Percentiles rank a stretch among this genome's conserved stretches.
Evolutionary conservation across 2,888 invertebrate genomes (phyloP).

Genomic region (Drosophila birchii): DNA sequence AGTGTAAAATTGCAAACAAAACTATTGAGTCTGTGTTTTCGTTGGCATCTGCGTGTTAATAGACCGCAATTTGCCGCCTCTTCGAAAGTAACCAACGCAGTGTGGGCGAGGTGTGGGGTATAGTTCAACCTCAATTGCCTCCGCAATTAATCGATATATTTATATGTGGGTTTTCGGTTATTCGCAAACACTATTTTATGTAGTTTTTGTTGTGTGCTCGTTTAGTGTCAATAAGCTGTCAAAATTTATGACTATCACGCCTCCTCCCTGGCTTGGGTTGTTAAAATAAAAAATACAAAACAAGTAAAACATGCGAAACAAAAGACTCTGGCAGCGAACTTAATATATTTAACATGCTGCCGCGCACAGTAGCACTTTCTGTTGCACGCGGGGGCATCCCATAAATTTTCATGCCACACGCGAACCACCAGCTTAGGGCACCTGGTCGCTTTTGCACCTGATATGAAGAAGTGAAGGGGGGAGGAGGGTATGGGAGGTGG

Average conservation of each 20-base stretch:
- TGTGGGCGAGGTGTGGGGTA: conserved; percentile 3
- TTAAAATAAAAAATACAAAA: conserved; percentile 10
- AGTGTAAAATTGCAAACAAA: conserved; percentile 45
- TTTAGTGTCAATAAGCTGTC: conserved; percentile 80
- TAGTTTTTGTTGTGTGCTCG: conserved; percentile 33
- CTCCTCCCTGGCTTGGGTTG: conserved; percentile 55
- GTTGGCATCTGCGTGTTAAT: conserved; percentile 70
- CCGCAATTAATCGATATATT: conserved; percentile 38
- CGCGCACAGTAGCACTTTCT: conserved; percentile 75
- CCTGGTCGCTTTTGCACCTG: conserved; percentile 35
- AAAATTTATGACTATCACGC: conserved; percentile 70
- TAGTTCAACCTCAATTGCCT: conserved; percentile 21
- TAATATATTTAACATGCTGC: conserved; percentile 47
- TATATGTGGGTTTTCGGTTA: conserved; percentile 19
- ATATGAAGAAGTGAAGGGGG: not conserved
- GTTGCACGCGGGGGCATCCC: conserved; percentile 49
- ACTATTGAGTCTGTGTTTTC: conserved; percentile 38
- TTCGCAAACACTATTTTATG: conserved; percentile 19
- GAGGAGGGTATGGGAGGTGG: not conserved
- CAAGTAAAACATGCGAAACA: conserved; percentile 46
- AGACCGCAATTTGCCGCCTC: conserved; percentile 41
- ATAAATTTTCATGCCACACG: conserved; percentile 81
- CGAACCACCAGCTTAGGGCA: conserved; percentile 54
- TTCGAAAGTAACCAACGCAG: conserved; percentile 5
- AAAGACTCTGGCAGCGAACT: conserved; percentile 57